Conservation (phyloP, 2,888 invertebrate genomes). For the Serrognathus titanus region DNA sequence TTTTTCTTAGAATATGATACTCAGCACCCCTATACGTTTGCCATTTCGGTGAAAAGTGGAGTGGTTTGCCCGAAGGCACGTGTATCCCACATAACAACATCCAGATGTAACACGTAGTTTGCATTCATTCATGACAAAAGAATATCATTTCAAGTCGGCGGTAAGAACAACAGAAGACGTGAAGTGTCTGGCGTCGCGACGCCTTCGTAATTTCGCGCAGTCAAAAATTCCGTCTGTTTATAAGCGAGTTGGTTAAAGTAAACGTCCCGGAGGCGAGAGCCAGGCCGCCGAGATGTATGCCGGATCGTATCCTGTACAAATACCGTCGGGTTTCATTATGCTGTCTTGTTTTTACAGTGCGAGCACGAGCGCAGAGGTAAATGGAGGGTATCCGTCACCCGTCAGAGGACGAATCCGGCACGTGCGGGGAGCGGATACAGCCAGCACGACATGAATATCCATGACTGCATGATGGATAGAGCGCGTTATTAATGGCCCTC, state of each 20-base stretch:
- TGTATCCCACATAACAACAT: too few relatives aligned
- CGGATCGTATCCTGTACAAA: constrained; percentile 23
- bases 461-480: constrained; percentile 25
- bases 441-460: constrained; percentile 24
- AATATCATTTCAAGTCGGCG: too few relatives aligned
- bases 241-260: constrained; percentile 1
- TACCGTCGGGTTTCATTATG: constrained; percentile 27
- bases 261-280: constrained; percentile 4
- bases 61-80: too few relatives aligned
- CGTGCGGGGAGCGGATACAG: constrained; percentile 18
- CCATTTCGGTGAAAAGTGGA: too few relatives aligned
- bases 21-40: too few relatives aligned
- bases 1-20: too few relatives aligned
- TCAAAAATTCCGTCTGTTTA: too few relatives aligned
- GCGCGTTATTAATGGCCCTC: constrained; percentile 22
- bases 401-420: constrained; percentile 21
- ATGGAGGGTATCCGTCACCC: constrained; percentile 25
- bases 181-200: too few relatives aligned
- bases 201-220: too few relatives aligned
- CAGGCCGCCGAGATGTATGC: constrained; percentile 16
- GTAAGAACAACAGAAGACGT: too few relatives aligned
- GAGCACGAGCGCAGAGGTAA: constrained; percentile 23
- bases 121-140: too few relatives aligned
- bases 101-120: too few relatives aligned
- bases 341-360: constrained; percentile 23